Conservation (phyloP, 2,113 vertebrate species). For the Zeus faber region DNA sequence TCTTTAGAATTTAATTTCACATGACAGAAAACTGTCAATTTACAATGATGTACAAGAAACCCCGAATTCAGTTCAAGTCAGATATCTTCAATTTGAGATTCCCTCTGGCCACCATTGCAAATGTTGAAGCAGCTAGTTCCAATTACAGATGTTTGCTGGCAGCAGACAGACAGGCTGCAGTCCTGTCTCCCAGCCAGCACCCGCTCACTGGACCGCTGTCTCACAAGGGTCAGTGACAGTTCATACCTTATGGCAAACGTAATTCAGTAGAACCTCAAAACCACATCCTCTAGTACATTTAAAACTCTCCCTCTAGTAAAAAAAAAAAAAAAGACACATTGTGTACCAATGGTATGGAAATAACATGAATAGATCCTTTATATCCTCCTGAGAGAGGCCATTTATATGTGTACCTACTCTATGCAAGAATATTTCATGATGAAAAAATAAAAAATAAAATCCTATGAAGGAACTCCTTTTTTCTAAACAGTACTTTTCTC, state of each 20-base stretch:
- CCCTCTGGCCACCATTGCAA: too few species aligned
- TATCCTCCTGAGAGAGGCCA: neutral
- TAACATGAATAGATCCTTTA: constrained; percentile 33
- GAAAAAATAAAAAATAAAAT: too few species aligned
- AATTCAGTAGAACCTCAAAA: constrained; percentile 34
- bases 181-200: neutral
- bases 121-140: too few species aligned
- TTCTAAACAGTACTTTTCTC: too few species aligned
- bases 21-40: too few species aligned
- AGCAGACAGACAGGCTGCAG: constrained; percentile 6
- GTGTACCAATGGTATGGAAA: constrained; percentile 18
- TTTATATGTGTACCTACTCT: too few species aligned
- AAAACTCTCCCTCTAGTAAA: constrained; percentile 8
- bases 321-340: constrained; percentile 31
- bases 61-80: too few species aligned
- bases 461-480: too few species aligned
- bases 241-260: constrained; percentile 49
- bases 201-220: constrained; percentile 30
- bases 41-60: too few species aligned
- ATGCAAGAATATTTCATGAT: too few species aligned
- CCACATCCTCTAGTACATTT: constrained; percentile 47
- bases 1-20: too few species aligned
- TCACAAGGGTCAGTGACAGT: constrained; percentile 43
- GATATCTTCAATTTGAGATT: too few species aligned
- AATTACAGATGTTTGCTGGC: constrained; percentile 37